Conservation (phyloP, 2,888 invertebrate species). For the Calameuta filiformis region DNA sequence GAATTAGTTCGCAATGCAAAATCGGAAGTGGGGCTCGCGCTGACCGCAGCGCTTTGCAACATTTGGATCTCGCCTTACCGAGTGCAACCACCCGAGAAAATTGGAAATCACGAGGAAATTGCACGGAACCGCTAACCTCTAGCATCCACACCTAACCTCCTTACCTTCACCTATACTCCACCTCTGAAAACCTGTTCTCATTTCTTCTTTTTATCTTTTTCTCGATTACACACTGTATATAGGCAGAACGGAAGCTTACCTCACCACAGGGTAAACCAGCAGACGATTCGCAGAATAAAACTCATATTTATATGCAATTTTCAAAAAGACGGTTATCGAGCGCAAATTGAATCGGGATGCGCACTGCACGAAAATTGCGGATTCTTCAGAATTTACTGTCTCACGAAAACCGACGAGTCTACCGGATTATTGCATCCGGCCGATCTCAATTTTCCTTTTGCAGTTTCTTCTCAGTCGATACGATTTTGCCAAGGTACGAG, state of each 20-base stretch:
- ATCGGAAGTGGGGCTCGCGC: slow-evolving; percentile 24
- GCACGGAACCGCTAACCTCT: slow-evolving; percentile 25
- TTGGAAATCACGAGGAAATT: slow-evolving; percentile 51
- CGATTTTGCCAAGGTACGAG: no score
- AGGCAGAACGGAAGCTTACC: no score
- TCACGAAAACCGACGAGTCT: neutral
- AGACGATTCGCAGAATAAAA: slow-evolving; percentile 6
- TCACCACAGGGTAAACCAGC: no score
- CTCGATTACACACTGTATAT: no score
- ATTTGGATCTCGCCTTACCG: slow-evolving; percentile 24
- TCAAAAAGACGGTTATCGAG: slow-evolving; percentile 12
- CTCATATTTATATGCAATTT: slow-evolving; percentile 24
- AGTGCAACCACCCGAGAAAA: slow-evolving; percentile 43
- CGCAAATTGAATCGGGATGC: slow-evolving; percentile 25
- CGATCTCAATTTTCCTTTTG: neutral
- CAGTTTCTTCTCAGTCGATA: neutral
- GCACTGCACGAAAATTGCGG: slow-evolving; percentile 7
- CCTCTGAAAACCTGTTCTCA: no score
- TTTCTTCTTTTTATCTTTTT: no score
- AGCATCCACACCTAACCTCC: no score
- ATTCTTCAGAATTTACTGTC: slow-evolving; percentile 1
- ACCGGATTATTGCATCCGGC: neutral
- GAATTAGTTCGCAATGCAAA: slow-evolving; percentile 35
- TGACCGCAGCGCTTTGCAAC: slow-evolving; percentile 40
- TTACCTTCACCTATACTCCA: no score